Percentiles rank a stretch among this genome's conserved stretches.
Evolutionary conservation across 1,140 invertebrate genomes (phyloP).

Genomic region (Himalopsyche phryganea): DNA sequence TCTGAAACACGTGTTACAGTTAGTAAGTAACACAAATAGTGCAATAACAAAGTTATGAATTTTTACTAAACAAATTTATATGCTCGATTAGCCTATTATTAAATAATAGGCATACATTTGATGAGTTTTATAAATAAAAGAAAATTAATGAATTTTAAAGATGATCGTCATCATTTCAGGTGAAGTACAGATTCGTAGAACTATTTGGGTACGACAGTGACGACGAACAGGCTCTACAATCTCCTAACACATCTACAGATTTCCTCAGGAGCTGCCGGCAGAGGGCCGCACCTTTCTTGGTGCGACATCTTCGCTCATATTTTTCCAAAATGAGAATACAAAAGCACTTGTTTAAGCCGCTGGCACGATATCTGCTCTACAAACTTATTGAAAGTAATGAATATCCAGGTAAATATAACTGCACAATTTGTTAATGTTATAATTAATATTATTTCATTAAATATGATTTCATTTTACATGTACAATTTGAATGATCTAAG

Average conservation of each 20-base stretch:
- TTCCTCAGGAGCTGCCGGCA: constrained; percentile 48
- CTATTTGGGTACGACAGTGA: constrained; percentile 48
- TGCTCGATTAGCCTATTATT: too few relatives aligned
- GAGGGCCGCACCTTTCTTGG: constrained; percentile 47
- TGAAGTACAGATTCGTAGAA: constrained; percentile 42
- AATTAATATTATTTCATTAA: too few relatives aligned
- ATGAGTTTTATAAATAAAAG: too few relatives aligned
- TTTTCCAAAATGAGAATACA: constrained; percentile 45
- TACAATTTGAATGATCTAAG: not conserved
- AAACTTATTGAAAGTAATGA: constrained; percentile 48
- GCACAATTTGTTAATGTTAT: too few relatives aligned
- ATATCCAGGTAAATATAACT: constrained; percentile 43
- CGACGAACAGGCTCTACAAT: constrained; percentile 44
- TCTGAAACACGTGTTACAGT: too few relatives aligned
- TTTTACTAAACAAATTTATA: too few relatives aligned
- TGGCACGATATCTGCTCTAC: constrained; percentile 46
- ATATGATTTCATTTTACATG: too few relatives aligned
- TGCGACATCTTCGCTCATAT: constrained; percentile 43
- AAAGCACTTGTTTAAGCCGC: constrained; percentile 41
- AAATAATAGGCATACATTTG: too few relatives aligned
- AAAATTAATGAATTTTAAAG: too few relatives aligned
- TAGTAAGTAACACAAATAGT: too few relatives aligned
- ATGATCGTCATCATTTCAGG: constrained; percentile 41
- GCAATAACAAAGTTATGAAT: too few relatives aligned
- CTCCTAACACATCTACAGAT: constrained; percentile 43